phyloP scores from a whole-genome alignment of 1,140 invertebrate genomes.

The Euborellia annulipes region DNA sequence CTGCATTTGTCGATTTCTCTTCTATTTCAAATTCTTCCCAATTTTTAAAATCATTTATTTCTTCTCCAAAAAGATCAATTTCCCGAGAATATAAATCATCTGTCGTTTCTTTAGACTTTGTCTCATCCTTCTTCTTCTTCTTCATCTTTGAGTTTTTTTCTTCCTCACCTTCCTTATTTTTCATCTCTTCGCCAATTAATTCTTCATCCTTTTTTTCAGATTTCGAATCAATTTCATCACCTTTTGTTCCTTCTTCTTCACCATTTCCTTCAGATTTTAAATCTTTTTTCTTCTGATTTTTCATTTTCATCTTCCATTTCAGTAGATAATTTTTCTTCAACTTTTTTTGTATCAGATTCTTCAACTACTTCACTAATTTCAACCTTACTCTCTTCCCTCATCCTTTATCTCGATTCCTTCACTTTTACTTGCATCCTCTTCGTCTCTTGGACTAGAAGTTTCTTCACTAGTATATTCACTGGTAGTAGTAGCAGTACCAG shows the following conservation, averaged over 20 bases:
- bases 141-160: not conserved
- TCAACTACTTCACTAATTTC: not conserved
- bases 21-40: no score
- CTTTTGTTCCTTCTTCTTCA: not conserved
- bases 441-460: not conserved
- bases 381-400: not conserved
- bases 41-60: slow-evolving; percentile 8
- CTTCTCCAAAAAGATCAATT: not conserved
- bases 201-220: not conserved
- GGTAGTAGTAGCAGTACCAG: no score
- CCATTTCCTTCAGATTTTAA: not conserved
- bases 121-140: not conserved
- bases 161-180: not conserved
- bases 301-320: not conserved
- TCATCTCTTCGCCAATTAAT: not conserved
- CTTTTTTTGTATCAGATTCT: not conserved
- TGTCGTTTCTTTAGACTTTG: not conserved
- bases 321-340: not conserved
- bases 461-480: no score
- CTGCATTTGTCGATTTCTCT: not conserved
- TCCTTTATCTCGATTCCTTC: not conserved
- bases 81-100: not conserved
- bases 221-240: not conserved
- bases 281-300: not conserved
- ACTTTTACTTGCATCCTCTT: not conserved